Conservation (phyloP, 1,140 invertebrate species). For the Heterodera schachtii region DNA sequence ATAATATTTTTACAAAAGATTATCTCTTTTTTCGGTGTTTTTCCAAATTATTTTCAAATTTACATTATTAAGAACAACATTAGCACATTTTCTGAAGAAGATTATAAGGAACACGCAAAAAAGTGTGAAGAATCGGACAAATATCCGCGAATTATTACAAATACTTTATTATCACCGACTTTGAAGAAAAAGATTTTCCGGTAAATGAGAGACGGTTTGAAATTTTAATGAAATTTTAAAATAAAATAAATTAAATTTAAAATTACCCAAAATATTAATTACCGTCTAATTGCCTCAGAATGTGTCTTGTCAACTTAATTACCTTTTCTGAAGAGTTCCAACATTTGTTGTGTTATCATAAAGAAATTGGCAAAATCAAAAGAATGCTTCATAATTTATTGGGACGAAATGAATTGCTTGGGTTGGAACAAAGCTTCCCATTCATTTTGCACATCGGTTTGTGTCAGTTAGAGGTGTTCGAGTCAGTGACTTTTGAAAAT, state of each 20-base stretch:
- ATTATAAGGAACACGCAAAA: background rate
- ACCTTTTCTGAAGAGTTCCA: background rate
- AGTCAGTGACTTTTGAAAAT: too few species aligned
- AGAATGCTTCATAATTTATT: background rate
- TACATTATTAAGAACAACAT: background rate
- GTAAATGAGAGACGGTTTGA: background rate
- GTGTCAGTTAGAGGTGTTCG: background rate
- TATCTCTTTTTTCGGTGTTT: too few species aligned
- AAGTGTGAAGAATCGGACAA: background rate
- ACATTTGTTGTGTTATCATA: background rate
- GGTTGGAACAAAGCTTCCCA: background rate
- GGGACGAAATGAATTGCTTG: background rate
- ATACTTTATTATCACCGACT: background rate
- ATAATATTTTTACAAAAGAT: too few species aligned
- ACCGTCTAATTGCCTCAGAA: background rate
- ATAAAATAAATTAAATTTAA: too few species aligned
- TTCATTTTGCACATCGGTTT: background rate
- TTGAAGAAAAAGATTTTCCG: background rate
- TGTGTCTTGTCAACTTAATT: background rate
- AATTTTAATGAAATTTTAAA: background rate
- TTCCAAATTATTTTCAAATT: background rate
- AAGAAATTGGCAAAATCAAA: background rate
- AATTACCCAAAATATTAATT: background rate
- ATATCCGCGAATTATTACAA: background rate
- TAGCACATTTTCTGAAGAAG: background rate